phyloP scores from a whole-genome alignment of 2,797 vertebrate genomes.

The Lerista edwardsae region DNA sequence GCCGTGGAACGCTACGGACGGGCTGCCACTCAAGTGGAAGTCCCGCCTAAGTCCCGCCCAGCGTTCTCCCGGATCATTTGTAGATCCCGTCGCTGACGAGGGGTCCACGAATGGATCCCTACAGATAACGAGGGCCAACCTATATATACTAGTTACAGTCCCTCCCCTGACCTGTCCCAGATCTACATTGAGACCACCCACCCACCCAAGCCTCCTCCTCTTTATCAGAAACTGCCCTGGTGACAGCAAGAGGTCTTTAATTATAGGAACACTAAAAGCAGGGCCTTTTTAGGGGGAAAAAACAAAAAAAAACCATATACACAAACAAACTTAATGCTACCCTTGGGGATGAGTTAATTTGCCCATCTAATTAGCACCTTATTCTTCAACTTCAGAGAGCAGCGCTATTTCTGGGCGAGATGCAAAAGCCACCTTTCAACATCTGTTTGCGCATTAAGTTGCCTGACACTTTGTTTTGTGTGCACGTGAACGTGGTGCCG shows the following conservation, averaged over 20 bases:
- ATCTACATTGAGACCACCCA: conserved; percentile 47
- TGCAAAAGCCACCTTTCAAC: conserved; percentile 47
- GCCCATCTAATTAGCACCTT: conserved; percentile 73
- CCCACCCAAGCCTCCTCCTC: conserved; percentile 67
- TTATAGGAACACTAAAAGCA: conserved; percentile 66
- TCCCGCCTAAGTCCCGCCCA: too few species aligned
- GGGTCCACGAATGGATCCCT: too few species aligned
- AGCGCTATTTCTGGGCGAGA: conserved; percentile 62
- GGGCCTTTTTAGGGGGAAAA: conserved; percentile 59
- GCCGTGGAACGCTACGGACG: too few species aligned
- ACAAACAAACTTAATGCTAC: conserved; percentile 46
- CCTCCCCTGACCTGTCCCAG: conserved; percentile 11
- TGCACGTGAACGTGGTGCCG: too few species aligned
- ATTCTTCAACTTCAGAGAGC: conserved; percentile 59
- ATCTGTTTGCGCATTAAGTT: conserved; percentile 48
- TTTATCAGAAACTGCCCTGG: conserved; percentile 58
- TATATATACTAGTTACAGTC: conserved; percentile 14
- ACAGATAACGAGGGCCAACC: too few species aligned
- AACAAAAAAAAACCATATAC: not conserved
- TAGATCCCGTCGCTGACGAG: too few species aligned
- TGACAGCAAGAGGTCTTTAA: conserved; percentile 63
- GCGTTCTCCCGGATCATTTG: too few species aligned
- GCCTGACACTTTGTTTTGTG: too few species aligned
- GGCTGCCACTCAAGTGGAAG: too few species aligned
- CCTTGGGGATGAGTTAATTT: conserved; percentile 72